These are phyloP conservation scores for Acestrorhynchus altus DNA, from an alignment of 2,797 vertebrate species.

Conservation along the genomic window DNA sequence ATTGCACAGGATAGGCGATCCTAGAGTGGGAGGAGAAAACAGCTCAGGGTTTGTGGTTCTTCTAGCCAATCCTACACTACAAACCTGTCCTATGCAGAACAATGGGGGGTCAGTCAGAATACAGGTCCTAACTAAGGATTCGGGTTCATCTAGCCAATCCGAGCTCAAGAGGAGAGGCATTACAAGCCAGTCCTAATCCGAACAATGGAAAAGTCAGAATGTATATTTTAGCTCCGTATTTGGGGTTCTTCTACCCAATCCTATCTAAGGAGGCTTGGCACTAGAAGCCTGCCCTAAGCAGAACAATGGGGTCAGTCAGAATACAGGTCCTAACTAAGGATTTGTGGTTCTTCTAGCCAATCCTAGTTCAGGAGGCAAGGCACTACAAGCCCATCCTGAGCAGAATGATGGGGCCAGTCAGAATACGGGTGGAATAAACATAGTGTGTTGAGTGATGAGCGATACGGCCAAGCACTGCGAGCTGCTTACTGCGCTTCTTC, in stretches of 20 bases:
- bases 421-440: not conserved
- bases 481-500: slow-evolving; percentile 42
- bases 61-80: too few relatives aligned
- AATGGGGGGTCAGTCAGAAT: too few relatives aligned
- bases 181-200: not conserved
- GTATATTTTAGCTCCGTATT: too few relatives aligned
- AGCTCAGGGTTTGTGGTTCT: too few relatives aligned
- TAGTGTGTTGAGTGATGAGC: slow-evolving; percentile 51
- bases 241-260: not conserved
- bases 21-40: not conserved
- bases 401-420: not conserved
- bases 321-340: too few relatives aligned
- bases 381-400: not conserved
- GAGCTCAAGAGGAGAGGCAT: not conserved
- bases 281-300: too few relatives aligned
- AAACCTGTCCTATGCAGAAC: too few relatives aligned
- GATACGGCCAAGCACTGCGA: slow-evolving; percentile 32
- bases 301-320: too few relatives aligned
- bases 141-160: not conserved
- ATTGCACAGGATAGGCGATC: not conserved
- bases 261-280: not conserved
- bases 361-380: too few relatives aligned
- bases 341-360: not conserved
- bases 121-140: too few relatives aligned
- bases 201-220: too few relatives aligned